Conservation (phyloP, 1,140 invertebrate species). For the Psix sp. region DNA sequence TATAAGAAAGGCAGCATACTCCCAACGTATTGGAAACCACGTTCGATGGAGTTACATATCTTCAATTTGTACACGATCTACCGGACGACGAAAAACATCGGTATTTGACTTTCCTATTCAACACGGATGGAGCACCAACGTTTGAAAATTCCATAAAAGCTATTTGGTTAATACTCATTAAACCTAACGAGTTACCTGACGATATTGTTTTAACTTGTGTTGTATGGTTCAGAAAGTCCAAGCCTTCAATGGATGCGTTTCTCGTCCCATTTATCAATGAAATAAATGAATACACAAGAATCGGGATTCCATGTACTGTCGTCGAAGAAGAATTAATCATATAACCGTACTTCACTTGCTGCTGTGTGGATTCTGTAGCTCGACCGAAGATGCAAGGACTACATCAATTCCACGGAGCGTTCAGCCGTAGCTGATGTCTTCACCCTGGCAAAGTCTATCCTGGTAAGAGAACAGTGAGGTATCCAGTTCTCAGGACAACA, state of each 20-base stretch:
- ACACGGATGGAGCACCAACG: conserved; percentile 2
- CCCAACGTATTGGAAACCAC: not conserved
- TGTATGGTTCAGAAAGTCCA: not conserved
- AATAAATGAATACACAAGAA: not conserved
- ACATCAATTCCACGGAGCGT: conserved; percentile 2
- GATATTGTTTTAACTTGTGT: conserved; percentile 2
- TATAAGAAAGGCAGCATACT: not conserved
- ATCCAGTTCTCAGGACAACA: not conserved
- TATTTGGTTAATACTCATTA: not conserved
- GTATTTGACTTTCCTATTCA: not conserved
- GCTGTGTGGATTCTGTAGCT: conserved; percentile 2
- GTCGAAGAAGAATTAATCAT: not conserved
- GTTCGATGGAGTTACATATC: not conserved
- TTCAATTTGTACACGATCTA: not conserved
- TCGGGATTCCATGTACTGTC: not conserved
- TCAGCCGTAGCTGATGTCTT: conserved; percentile 5
- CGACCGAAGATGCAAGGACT: not conserved
- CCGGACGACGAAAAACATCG: not conserved
- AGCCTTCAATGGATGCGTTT: conserved; percentile 4
- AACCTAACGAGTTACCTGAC: not conserved
- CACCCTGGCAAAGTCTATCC: not conserved
- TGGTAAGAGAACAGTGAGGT: not conserved
- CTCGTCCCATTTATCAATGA: not conserved
- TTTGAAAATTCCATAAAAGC: not conserved
- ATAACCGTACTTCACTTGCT: not conserved